Evolutionary conservation across 2,888 invertebrate genomes (phyloP).

Genomic region (Elegia similella): DNA sequence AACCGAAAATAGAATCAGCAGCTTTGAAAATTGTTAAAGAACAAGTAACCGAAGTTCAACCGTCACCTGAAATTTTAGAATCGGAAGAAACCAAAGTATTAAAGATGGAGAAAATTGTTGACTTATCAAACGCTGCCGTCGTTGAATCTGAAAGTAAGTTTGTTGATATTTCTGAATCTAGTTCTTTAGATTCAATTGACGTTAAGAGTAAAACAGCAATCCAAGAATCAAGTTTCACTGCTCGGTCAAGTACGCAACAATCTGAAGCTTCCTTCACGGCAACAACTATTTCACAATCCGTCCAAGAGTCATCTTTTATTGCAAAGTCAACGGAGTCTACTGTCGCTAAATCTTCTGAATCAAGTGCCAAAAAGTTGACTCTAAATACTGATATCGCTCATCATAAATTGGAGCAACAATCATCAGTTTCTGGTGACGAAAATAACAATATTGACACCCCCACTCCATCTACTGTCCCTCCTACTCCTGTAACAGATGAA

Average conservation of each 20-base stretch:
- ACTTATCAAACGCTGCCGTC: constrained; percentile 2
- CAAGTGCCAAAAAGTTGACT: constrained; percentile 26
- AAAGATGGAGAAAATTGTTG: constrained; percentile 27
- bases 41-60: constrained; percentile 27
- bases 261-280: background rate
- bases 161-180: constrained; percentile 14
- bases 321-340: constrained; percentile 9
- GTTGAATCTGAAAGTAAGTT: constrained; percentile 15
- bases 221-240: constrained; percentile 31
- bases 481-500: constrained; percentile 69
- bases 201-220: constrained; percentile 15
- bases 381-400: constrained; percentile 31
- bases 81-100: constrained; percentile 33
- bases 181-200: constrained; percentile 10
- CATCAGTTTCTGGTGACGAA: constrained; percentile 31
- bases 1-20: constrained; percentile 31
- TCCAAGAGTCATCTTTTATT: constrained; percentile 19
- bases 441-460: constrained; percentile 46
- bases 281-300: constrained; percentile 3
- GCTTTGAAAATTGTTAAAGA: constrained; percentile 43
- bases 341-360: constrained; percentile 1
- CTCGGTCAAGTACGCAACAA: constrained; percentile 15
- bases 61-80: constrained; percentile 28
- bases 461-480: constrained; percentile 54
- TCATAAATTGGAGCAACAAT: constrained; percentile 27